Evolutionary conservation across 2,888 invertebrate species (phyloP).

Genomic region (Formica aserva): DNA sequence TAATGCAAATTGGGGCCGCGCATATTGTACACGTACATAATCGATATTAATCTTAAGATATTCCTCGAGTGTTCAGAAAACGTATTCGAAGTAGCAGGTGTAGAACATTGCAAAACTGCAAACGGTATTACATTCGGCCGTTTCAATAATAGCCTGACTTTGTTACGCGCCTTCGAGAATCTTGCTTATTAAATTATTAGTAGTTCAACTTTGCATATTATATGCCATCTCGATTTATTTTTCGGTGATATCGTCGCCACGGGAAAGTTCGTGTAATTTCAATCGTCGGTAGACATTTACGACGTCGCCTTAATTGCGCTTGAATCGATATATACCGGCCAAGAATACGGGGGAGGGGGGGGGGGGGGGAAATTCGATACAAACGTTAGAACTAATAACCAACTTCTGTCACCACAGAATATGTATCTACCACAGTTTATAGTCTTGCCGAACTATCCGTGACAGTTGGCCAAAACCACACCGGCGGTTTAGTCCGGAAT

Average conservation of each 20-base stretch:
- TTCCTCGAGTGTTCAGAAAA: background rate
- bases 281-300: slow-evolving; percentile 1
- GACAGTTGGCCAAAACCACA: slow-evolving; percentile 47
- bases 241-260: background rate
- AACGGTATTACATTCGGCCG: slow-evolving; percentile 25
- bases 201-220: slow-evolving; percentile 37
- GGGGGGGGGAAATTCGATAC: slow-evolving; percentile 9
- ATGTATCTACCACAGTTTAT: slow-evolving; percentile 45
- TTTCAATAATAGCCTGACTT: slow-evolving; percentile 31
- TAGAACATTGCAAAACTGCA: slow-evolving; percentile 42
- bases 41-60: background rate
- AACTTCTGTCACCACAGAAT: slow-evolving; percentile 46
- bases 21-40: background rate
- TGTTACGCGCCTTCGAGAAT: background rate
- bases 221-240: slow-evolving; percentile 19
- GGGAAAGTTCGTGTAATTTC: slow-evolving; percentile 16
- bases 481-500: slow-evolving; percentile 42
- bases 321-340: slow-evolving; percentile 4
- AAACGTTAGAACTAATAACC: slow-evolving; percentile 51
- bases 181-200: slow-evolving; percentile 50
- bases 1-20: slow-evolving; percentile 6
- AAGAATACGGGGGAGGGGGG: slow-evolving; percentile 12
- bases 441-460: slow-evolving; percentile 49
- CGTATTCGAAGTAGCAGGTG: slow-evolving; percentile 26
- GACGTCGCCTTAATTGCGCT: slow-evolving; percentile 12